These are phyloP conservation scores for Coelinius sp. DNA, from an alignment of 2,888 invertebrate species.

Conservation along the genomic window DNA sequence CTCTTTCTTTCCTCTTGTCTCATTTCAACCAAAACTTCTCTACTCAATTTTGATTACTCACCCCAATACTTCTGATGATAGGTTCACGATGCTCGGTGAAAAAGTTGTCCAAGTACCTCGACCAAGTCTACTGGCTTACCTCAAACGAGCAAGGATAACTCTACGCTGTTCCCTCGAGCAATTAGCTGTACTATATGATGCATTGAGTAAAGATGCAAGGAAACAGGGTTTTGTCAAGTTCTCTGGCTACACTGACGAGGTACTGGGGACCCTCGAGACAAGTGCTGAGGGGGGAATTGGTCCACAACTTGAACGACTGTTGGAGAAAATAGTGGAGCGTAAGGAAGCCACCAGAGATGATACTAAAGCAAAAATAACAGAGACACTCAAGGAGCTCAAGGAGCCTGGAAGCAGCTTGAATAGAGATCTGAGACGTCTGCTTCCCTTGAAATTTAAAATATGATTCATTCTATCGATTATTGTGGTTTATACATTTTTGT, in stretches of 20 bases:
- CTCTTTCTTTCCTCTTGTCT: not conserved
- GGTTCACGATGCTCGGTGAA: conserved; percentile 62
- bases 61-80: conserved; percentile 39
- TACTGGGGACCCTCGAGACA: conserved; percentile 73
- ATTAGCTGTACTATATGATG: conserved; percentile 76
- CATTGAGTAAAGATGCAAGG: conserved; percentile 78
- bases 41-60: no score
- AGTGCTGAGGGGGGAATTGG: conserved; percentile 75
- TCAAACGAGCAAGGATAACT: conserved; percentile 73
- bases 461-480: conserved; percentile 37
- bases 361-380: conserved; percentile 74
- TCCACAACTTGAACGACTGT: conserved; percentile 74
- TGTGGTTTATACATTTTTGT: not conserved
- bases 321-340: conserved; percentile 75
- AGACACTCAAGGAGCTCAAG: conserved; percentile 74
- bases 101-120: conserved; percentile 63
- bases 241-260: conserved; percentile 76
- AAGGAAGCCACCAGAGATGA: conserved; percentile 76
- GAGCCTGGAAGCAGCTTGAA: conserved; percentile 75
- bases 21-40: no score
- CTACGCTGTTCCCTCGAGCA: conserved; percentile 76
- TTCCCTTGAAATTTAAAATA: conserved; percentile 72
- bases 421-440: conserved; percentile 74
- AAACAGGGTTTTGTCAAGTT: conserved; percentile 76
- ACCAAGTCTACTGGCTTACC: conserved; percentile 63